A percentile compares a stretch with the other conserved stretches of the same genome.
These are phyloP conservation scores for Caenorhabditis sp. DNA, from an alignment of 2,888 invertebrate genomes.

Conservation along the genomic window DNA sequence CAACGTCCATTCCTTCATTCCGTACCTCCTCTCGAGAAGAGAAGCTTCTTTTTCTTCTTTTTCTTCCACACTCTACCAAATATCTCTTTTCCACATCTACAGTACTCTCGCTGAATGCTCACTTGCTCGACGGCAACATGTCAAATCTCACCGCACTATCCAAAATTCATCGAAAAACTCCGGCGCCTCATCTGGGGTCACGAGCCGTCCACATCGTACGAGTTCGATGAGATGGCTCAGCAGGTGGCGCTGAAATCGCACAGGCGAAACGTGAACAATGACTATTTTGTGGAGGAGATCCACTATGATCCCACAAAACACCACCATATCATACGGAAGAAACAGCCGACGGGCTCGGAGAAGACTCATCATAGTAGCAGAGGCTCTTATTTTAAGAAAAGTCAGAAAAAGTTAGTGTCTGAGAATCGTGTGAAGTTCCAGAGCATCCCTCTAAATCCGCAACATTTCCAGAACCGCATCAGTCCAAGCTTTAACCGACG, in stretches of 20 bases:
- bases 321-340: constrained; percentile 9
- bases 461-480: constrained; percentile 79
- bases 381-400: constrained; percentile 7
- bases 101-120: constrained; percentile 46
- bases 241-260: constrained; percentile 61
- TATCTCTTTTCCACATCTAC: not conserved
- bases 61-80: not conserved
- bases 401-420: constrained; percentile 50
- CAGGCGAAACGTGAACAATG: constrained; percentile 48
- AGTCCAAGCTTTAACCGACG: constrained; percentile 88
- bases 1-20: not conserved
- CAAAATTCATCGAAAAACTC: constrained; percentile 62
- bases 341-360: constrained; percentile 4
- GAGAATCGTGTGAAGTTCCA: not conserved
- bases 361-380: not conserved
- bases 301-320: constrained; percentile 40
- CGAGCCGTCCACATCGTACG: constrained; percentile 51
- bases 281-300: constrained; percentile 61
- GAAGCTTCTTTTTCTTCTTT: not conserved
- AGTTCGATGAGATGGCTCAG: constrained; percentile 50
- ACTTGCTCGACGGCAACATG: constrained; percentile 54
- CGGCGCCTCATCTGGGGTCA: constrained; percentile 61
- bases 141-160: constrained; percentile 60
- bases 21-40: not conserved
- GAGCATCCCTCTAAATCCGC: not conserved